A percentile compares a stretch with the other conserved stretches of the same genome.
phyloP scores from a whole-genome alignment of 2,113 vertebrate species.

The Myanophis thanlyinensis region DNA sequence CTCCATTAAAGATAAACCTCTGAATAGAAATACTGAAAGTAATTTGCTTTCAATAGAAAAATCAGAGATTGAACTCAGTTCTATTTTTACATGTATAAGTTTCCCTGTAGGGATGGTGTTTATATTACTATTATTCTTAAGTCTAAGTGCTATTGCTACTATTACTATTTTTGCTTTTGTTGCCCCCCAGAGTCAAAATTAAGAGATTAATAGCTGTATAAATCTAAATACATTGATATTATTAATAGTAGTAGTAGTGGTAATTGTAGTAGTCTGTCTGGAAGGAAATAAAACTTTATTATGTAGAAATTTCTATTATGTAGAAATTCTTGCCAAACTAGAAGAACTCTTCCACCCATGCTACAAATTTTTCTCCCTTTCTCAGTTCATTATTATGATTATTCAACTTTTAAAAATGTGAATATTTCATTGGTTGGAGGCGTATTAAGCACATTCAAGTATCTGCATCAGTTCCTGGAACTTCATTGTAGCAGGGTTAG shows the following conservation, averaged over 20 bases:
- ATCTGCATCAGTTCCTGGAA: background rate
- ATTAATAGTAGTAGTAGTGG: background rate
- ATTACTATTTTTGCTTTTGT: background rate
- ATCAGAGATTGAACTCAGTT: background rate
- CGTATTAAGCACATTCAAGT: background rate
- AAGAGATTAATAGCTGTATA: background rate
- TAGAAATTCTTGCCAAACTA: background rate
- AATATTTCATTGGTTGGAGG: background rate
- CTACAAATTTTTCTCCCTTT: background rate
- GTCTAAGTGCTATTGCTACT: no score
- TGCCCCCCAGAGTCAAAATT: background rate
- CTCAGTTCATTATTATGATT: background rate
- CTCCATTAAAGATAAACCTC: background rate
- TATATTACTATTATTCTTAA: no score
- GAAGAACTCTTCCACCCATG: background rate
- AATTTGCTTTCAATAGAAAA: background rate
- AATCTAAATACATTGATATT: background rate
- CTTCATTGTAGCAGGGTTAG: background rate
- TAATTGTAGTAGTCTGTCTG: background rate
- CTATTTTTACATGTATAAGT: background rate
- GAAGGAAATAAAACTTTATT: background rate
- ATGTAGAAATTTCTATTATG: background rate
- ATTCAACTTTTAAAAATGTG: background rate
- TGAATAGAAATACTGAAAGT: background rate
- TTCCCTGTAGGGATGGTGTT: background rate